Percentiles rank a stretch among this genome's conserved stretches.
phyloP scores from a whole-genome alignment of 1,140 invertebrate genomes.

The Pachyrhynchus sulphureomaculatus region DNA sequence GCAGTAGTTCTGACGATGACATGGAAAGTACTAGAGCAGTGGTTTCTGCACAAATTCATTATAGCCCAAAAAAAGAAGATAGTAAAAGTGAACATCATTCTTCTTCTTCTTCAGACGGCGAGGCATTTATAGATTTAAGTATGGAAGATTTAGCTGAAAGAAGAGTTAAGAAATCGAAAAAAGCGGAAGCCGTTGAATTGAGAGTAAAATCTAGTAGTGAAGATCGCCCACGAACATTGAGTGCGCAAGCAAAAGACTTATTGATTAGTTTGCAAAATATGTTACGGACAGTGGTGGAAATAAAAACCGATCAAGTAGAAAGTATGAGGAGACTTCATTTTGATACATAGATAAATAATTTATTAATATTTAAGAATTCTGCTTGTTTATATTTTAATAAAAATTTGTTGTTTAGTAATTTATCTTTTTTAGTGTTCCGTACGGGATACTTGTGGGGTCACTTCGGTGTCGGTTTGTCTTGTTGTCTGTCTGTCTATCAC shows the following conservation, averaged over 20 bases:
- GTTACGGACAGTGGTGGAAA: constrained; percentile 6
- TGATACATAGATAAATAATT: constrained; percentile 1
- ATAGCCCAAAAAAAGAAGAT: neutral
- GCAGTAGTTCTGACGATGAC: constrained; percentile 4
- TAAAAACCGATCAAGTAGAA: constrained; percentile 1
- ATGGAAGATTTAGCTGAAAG: constrained; percentile 10
- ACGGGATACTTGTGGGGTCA: no score
- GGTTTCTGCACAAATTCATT: neutral
- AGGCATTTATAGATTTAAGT: constrained; percentile 25
- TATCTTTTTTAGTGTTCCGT: no score
- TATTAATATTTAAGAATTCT: neutral
- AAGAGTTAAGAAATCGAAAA: constrained; percentile 2
- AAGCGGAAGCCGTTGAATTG: constrained; percentile 1
- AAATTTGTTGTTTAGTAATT: no score
- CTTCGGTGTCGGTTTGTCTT: no score
- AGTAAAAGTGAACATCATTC: constrained; percentile 2
- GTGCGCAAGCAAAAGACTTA: constrained; percentile 22
- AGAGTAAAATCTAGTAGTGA: neutral
- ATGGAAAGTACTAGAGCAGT: neutral
- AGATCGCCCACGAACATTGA: constrained; percentile 8
- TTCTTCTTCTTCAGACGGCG: neutral
- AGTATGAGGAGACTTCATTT: constrained; percentile 28
- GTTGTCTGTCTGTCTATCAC: no score
- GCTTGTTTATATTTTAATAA: neutral
- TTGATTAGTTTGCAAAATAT: constrained; percentile 29